These are phyloP conservation scores for Cancer borealis DNA, from an alignment of 2,888 invertebrate genomes.

Conservation along the genomic window DNA sequence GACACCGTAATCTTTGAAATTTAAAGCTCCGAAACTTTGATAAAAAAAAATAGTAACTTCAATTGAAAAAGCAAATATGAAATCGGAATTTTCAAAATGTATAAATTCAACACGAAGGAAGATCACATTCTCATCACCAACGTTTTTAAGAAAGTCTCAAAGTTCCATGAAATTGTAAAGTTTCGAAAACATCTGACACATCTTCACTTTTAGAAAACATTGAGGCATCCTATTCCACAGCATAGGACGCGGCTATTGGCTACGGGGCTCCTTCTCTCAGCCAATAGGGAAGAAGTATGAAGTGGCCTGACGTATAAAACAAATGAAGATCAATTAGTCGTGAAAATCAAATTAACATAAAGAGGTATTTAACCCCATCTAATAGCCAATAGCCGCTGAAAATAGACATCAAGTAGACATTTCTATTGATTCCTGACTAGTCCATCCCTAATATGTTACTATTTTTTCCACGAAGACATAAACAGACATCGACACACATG, in stretches of 20 bases:
- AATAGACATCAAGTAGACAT: slow-evolving; percentile 18
- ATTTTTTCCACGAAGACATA: slow-evolving; percentile 26
- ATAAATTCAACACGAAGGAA: neutral
- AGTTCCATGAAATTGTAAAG: neutral
- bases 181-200: neutral
- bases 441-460: slow-evolving; percentile 67
- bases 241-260: neutral
- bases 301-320: neutral
- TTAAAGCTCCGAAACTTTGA: neutral
- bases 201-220: neutral
- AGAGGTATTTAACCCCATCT: too few relatives aligned
- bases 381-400: slow-evolving; percentile 13
- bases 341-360: too few relatives aligned
- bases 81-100: too few relatives aligned
- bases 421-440: slow-evolving; percentile 69
- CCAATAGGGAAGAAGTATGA: neutral
- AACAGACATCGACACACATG: neutral
- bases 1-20: neutral
- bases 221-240: slow-evolving; percentile 8
- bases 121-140: slow-evolving; percentile 13
- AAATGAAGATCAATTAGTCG: neutral
- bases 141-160: neutral
- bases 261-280: neutral
- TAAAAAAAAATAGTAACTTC: too few relatives aligned
- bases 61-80: too few relatives aligned